Base-by-base conservation (phyloP, 2,797 vertebrate species). In the Odontamblyopus lacepedii region DNA sequence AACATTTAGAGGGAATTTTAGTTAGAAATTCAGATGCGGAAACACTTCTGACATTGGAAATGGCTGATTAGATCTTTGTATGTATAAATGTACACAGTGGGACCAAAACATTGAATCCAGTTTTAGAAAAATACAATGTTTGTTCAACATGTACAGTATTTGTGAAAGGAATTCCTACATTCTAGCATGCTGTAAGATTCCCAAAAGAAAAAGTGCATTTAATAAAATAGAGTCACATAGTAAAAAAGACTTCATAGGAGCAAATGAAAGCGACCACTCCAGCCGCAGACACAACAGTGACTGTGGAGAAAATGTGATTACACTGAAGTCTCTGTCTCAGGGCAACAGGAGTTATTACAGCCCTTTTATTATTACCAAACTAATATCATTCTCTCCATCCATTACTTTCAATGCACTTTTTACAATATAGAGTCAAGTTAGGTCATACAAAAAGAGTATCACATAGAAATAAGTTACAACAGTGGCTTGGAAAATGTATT, bases 271-370 rank as follows among this genome's bases (percentile, higher is more conserved):
- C 74, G 70, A 73, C 73, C 48, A 77, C 90, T 82, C 78, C 60
- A 38, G 78, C 70, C 68, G 72, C 67, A 35, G 75, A 73, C 38
- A 63, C 79, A 84, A 76, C 82, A 67, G 75, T 82, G 87, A 90
- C 84, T 87, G 87, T 88, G 85, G 85, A 70, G 86, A 80, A 75
- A 85, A 86, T 57, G 55, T 57, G 55, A 57, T 57, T 57, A 57
- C 23, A 38, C 9, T 57, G 8, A 57, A 57, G 55, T 57, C 55
- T 57, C 55, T 57, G n/a, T 57, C 55, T 57, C 55, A 57, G 87
- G 85, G 76, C 76, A 84, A 86, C 81, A 81, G 68, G 3, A 85
- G 83, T 91, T 91, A 91, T 91, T 89, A 87, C 76, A 85, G 71
- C 4, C 13, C 44, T 88, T 30, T 19, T 83, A 86, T 90, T 89